Evolutionary conservation across 2,797 vertebrate species (phyloP), one percentile per base, ranked within the genome.

Genomic region (Phalloptychus januarius): DNA sequence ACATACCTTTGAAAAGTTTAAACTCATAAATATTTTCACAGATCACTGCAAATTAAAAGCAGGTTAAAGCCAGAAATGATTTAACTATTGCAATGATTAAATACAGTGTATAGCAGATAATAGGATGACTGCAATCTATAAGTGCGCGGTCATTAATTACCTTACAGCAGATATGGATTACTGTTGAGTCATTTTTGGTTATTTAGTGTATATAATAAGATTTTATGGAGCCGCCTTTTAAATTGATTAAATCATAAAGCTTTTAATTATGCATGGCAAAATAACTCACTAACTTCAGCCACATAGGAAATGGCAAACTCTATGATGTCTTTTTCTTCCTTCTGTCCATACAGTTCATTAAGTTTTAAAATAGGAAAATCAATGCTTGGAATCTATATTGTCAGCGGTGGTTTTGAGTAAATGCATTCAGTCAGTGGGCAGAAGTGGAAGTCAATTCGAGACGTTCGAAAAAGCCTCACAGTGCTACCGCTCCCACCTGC

Each of bases 291-390:
- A 87, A 88, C 86, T 80, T 80, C 81, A 86, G 80, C 74, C 82
- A 82, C 83, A 82, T 78, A 80, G 79, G 75, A 80, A 78, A 84
- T 69, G 77, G 78, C 63, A 78, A 85, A 50, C 71, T 82, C 31
- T 63, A 84, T 75, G 56, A 80, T 72, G 72, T 74, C 58, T 38
- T 75, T 74, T 75, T 83, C 67, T 16, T n/a, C 67, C 42, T 70
- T 44, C 72, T 72, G 12, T 45, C 63, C 63, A 78, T 82, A 83
- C 86, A 92, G 83, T 90, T 94, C 85, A 93, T 94, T 93, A 91
- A 83, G 79, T 93, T 93, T 93, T 88, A 78, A 94, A 94, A 94
- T 93, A 91, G 89, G 84, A 91, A 93, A 93, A 95, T 94, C 94
- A 83, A 92, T 94, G 77, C 12, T 77, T 83, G 52, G 74, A 91